Percentiles rank a stretch among this genome's conserved stretches.
phyloP scores from a whole-genome alignment of 2,113 vertebrate species.

The Embiotoca jacksoni region DNA sequence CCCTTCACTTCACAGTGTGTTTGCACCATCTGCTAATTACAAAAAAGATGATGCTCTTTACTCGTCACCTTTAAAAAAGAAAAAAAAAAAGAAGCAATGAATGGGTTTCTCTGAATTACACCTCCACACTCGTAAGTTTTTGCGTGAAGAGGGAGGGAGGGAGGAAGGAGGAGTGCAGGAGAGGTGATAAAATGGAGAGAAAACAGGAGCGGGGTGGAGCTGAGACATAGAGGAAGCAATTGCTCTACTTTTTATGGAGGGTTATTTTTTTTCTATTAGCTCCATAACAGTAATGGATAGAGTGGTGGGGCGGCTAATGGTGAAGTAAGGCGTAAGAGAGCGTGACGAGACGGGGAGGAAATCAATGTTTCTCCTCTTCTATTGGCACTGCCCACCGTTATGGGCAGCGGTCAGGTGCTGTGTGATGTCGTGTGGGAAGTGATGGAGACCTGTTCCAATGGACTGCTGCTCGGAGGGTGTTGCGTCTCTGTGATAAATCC shows the following conservation, averaged over 20 bases:
- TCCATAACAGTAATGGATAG: conserved; percentile 53
- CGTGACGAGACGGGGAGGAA: conserved; percentile 28
- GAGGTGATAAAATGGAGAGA: conserved; percentile 19
- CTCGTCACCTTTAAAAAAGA: not conserved
- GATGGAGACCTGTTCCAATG: not conserved
- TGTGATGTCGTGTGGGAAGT: not conserved
- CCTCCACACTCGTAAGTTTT: not conserved
- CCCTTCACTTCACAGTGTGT: not conserved
- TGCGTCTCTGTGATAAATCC: not conserved
- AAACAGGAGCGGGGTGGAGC: not conserved
- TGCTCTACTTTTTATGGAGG: not conserved
- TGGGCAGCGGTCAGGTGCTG: not conserved
- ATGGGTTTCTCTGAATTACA: conserved; percentile 1
- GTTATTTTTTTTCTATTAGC: conserved; percentile 5
- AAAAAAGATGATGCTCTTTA: not conserved
- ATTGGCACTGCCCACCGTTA: not conserved
- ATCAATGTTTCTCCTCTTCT: conserved; percentile 42
- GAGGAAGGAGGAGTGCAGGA: not conserved
- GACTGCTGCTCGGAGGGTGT: conserved; percentile 13
- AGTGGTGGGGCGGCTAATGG: conserved; percentile 55
- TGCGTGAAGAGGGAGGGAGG: not conserved
- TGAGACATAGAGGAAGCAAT: conserved; percentile 17
- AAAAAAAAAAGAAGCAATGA: not conserved
- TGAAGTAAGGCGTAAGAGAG: conserved; percentile 23
- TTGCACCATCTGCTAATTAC: conserved; percentile 6